These are phyloP conservation scores for Melanaphis sacchari DNA, from an alignment of 1,140 invertebrate genomes.

Conservation along the genomic window DNA sequence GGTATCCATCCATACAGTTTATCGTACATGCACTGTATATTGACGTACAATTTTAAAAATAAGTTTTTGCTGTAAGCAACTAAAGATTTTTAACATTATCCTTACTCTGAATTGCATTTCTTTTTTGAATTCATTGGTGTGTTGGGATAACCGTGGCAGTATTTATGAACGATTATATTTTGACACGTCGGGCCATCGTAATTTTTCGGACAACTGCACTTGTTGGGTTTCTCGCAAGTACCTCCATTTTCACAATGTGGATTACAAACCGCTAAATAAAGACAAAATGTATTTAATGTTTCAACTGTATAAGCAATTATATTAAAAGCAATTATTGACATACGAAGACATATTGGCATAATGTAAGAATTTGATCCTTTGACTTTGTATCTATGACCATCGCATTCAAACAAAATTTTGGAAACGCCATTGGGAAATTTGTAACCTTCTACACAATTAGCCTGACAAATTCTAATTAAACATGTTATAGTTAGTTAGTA, in stretches of 20 bases:
- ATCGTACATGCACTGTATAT: conserved; percentile 68
- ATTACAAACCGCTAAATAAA: conserved; percentile 72
- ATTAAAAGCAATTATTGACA: conserved; percentile 59
- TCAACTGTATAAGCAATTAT: neutral
- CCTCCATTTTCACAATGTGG: conserved; percentile 80
- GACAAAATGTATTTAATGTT: neutral
- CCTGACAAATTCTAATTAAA: conserved; percentile 66
- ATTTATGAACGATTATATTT: conserved; percentile 61
- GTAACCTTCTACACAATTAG: conserved; percentile 67
- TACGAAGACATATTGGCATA: conserved; percentile 72
- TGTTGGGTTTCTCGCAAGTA: conserved; percentile 74
- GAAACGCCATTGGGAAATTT: conserved; percentile 70
- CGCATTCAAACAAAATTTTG: conserved; percentile 67
- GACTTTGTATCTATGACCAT: conserved; percentile 68
- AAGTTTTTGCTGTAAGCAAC: neutral
- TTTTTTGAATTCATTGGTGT: conserved; percentile 71
- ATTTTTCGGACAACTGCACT: conserved; percentile 75
- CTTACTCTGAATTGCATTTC: conserved; percentile 73
- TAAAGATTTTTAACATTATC: conserved; percentile 40
- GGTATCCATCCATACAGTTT: conserved; percentile 69
- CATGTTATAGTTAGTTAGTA: neutral
- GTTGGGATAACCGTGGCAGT: conserved; percentile 72
- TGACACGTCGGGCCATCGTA: conserved; percentile 80
- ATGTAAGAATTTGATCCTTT: conserved; percentile 65
- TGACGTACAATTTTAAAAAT: neutral